phyloP scores from a whole-genome alignment of 2,113 vertebrate genomes.

The Alethe castanea region DNA sequence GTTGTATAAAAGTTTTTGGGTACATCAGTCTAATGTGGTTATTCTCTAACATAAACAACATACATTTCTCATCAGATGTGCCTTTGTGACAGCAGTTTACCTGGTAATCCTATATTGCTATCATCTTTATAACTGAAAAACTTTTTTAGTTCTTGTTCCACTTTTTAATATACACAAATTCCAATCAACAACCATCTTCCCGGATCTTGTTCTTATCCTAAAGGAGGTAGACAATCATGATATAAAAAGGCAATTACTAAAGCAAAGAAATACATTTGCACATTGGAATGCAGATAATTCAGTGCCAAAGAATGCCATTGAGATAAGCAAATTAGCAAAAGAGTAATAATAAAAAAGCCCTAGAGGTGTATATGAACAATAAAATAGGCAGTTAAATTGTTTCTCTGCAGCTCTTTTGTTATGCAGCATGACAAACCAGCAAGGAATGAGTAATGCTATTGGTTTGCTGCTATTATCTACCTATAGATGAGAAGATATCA shows the following conservation, averaged over 20 bases:
- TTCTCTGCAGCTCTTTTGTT: neutral
- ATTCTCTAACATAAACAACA: neutral
- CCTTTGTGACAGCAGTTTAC: neutral
- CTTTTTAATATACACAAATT: neutral
- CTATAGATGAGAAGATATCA: neutral
- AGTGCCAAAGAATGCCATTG: neutral
- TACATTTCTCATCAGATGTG: neutral
- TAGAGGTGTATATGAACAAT: neutral
- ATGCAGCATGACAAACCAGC: neutral
- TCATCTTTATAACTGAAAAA: neutral
- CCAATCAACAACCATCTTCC: neutral
- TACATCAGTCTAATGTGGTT: neutral
- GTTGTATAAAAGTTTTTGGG: neutral
- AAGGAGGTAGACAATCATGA: neutral
- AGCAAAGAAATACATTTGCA: neutral
- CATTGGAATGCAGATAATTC: neutral
- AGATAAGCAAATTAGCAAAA: neutral
- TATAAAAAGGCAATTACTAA: neutral
- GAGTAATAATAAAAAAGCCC: neutral
- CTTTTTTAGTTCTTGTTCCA: neutral
- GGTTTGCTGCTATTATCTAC: neutral
- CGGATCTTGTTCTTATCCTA: neutral
- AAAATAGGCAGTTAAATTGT: neutral
- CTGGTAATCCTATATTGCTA: neutral
- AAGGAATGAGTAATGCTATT: neutral